Percentiles rank a stretch among this genome's conserved stretches.
These are phyloP conservation scores for Saguinus oedipus DNA, from an alignment of 2,797 vertebrate species.

Conservation along the genomic window DNA sequence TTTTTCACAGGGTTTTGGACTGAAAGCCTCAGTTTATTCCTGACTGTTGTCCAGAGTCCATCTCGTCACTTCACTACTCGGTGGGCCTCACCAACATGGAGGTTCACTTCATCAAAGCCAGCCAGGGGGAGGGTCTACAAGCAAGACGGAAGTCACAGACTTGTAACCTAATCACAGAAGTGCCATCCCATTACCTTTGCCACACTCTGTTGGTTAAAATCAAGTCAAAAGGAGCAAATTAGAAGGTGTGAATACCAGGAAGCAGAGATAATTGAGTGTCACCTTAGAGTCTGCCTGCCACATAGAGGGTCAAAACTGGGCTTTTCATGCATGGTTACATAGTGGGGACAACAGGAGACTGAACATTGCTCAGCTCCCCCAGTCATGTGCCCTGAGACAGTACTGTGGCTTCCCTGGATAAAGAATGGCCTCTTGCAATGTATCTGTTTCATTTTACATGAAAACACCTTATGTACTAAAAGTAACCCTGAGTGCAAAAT, in stretches of 20 bases:
- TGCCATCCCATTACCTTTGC: neutral
- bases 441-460: neutral
- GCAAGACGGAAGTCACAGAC: neutral
- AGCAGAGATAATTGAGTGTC: neutral
- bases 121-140: neutral
- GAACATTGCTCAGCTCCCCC: neutral
- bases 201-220: neutral
- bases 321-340: neutral
- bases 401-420: neutral
- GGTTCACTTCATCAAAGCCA: neutral
- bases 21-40: neutral
- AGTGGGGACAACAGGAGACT: neutral
- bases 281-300: neutral
- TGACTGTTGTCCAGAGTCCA: neutral
- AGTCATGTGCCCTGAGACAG: neutral
- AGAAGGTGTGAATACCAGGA: neutral
- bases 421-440: neutral
- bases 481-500: neutral
- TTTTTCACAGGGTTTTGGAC: neutral
- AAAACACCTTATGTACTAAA: neutral
- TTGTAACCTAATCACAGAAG: neutral
- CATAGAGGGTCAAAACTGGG: neutral
- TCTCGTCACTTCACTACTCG: neutral
- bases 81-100: neutral
- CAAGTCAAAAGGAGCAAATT: neutral